Evolutionary conservation across 2,113 vertebrate species (phyloP).

Genomic region (Brachyistius frenatus): DNA sequence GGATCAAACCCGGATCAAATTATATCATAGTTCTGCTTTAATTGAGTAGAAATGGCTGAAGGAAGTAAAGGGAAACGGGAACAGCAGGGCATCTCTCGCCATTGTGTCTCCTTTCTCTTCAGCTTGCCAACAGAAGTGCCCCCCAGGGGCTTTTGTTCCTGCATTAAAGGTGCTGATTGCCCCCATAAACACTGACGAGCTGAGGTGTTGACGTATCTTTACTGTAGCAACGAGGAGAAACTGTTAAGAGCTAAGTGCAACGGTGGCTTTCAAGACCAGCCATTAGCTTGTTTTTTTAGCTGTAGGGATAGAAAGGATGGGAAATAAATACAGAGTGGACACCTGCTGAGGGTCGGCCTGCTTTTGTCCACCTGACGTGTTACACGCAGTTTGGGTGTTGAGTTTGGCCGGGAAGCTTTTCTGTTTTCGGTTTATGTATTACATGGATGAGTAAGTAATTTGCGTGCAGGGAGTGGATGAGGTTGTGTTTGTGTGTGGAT

Average conservation of each 20-base stretch:
- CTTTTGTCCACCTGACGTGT: background rate
- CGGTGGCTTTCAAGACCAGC: conserved; percentile 3
- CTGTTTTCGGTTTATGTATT: background rate
- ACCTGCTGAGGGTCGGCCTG: background rate
- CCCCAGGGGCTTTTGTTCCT: conserved; percentile 40
- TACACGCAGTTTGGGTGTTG: no score
- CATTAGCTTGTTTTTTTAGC: background rate
- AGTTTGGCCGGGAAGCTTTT: background rate
- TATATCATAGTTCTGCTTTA: background rate
- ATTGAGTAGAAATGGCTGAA: background rate
- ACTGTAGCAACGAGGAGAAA: background rate
- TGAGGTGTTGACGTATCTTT: conserved; percentile 36
- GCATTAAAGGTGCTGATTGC: conserved; percentile 62
- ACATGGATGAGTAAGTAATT: conserved; percentile 15
- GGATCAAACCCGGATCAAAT: background rate
- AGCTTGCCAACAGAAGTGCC: conserved; percentile 42
- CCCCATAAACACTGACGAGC: conserved; percentile 64
- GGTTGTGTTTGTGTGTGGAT: conserved; percentile 19
- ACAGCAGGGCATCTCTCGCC: background rate
- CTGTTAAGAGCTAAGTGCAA: background rate
- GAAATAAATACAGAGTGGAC: conserved; percentile 16
- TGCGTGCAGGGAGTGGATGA: conserved; percentile 9
- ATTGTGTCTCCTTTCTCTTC: conserved; percentile 8
- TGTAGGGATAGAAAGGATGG: conserved; percentile 3
- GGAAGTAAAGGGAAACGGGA: background rate